Percentiles rank a stretch among this genome's conserved stretches.
phyloP scores from a whole-genome alignment of 2,797 vertebrate species.

The Nyctibius grandis region DNA sequence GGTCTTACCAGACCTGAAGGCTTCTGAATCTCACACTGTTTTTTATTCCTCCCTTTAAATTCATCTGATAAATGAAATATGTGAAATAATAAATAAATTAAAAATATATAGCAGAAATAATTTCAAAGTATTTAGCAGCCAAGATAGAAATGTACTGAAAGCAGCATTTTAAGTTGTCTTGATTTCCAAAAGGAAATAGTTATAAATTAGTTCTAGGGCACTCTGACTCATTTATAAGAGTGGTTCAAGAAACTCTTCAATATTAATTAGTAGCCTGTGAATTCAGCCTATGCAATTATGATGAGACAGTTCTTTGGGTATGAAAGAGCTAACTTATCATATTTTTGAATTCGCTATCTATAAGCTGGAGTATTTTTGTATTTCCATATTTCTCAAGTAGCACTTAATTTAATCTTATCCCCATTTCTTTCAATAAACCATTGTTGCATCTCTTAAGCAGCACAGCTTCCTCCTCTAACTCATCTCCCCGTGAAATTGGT shows the following conservation, averaged over 20 bases:
- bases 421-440: constrained; percentile 97
- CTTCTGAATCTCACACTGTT: background rate
- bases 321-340: constrained; percentile 79
- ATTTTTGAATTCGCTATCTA: constrained; percentile 79
- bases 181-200: constrained; percentile 67
- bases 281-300: constrained; percentile 73
- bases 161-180: constrained; percentile 59
- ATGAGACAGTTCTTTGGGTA: constrained; percentile 69
- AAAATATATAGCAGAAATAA: background rate
- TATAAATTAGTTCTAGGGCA: constrained; percentile 64
- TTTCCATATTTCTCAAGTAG: constrained; percentile 94
- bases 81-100: constrained; percentile 35
- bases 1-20: background rate
- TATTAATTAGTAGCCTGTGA: constrained; percentile 78
- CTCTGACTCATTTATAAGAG: constrained; percentile 54
- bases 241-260: constrained; percentile 68
- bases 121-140: constrained; percentile 40
- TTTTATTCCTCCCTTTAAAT: background rate
- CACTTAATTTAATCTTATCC: constrained; percentile 99
- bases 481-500: constrained; percentile 99
- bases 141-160: constrained; percentile 24
- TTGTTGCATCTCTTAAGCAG: constrained; percentile 93
- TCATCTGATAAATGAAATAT: background rate
- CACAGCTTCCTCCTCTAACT: constrained; percentile 98
- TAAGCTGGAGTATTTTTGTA: constrained; percentile 79